Percentiles rank a stretch among this genome's conserved stretches.
Evolutionary conservation across 92 coral and sea anemone species (phyloP).

Genomic region (Porites divaricata): DNA sequence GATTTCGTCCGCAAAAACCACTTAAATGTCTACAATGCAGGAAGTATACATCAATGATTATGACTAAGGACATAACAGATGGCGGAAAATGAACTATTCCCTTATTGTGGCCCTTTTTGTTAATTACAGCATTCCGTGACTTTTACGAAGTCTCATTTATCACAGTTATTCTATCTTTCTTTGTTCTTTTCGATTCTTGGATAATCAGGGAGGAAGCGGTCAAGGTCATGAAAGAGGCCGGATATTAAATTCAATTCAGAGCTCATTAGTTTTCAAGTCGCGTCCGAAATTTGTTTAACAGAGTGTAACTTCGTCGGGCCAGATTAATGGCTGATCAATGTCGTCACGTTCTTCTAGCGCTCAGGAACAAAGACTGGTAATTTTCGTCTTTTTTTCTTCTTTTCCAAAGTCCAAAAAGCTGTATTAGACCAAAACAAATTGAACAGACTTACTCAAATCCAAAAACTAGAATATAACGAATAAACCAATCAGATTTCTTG

Average conservation of each 20-base stretch:
- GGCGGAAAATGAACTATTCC: neutral
- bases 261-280: slow-evolving; percentile 27
- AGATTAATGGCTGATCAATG: no score
- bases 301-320: no score
- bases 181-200: neutral
- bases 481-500: neutral
- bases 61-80: neutral
- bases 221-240: neutral
- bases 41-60: neutral
- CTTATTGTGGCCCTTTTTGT: neutral
- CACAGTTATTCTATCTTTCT: neutral
- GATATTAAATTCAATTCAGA: slow-evolving; percentile 8
- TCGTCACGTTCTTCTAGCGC: no score
- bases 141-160: neutral
- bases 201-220: neutral
- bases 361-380: no score
- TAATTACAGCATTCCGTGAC: neutral
- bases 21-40: no score
- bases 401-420: neutral
- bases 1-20: no score
- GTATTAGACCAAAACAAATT: neutral
- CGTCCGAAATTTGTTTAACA: neutral
- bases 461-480: neutral
- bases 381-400: neutral
- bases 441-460: neutral